phyloP scores from a whole-genome alignment of 1,140 invertebrate species.

The Listronotus oregonensis region DNA sequence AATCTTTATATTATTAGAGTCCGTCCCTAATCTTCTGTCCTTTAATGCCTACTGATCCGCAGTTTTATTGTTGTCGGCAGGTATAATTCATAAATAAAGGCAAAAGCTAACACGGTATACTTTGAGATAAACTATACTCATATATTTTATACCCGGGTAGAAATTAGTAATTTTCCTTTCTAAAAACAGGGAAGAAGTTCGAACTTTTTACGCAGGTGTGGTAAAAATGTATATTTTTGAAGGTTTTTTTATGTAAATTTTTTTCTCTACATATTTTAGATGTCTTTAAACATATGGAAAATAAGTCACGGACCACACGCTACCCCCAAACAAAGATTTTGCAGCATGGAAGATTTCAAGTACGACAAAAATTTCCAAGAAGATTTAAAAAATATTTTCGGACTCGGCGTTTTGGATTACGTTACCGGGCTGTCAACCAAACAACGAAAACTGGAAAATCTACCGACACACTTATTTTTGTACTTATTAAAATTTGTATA shows the following conservation, averaged over 20 bases:
- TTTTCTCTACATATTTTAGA: slow-evolving; percentile 41
- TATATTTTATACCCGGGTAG: no score
- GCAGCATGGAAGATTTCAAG: slow-evolving; percentile 48
- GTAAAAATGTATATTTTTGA: no score
- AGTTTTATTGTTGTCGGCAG: no score
- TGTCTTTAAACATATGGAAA: slow-evolving; percentile 57
- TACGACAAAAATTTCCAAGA: slow-evolving; percentile 51
- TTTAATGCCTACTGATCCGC: no score
- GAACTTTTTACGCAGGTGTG: neutral
- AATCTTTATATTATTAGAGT: no score
- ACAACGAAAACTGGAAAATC: slow-evolving; percentile 36
- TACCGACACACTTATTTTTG: slow-evolving; percentile 42
- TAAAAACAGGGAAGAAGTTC: no score
- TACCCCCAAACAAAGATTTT: slow-evolving; percentile 46
- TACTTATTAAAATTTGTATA: slow-evolving; percentile 49
- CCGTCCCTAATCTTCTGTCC: no score
- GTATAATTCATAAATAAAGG: no score
- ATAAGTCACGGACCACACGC: slow-evolving; percentile 57
- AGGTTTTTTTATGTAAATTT: no score
- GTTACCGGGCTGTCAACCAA: slow-evolving; percentile 28
- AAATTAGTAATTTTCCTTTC: no score
- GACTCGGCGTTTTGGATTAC: slow-evolving; percentile 44
- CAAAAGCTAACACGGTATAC: no score
- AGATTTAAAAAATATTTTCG: slow-evolving; percentile 54
- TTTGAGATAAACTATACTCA: no score